A percentile compares a stretch with the other conserved stretches of the same genome.
These are phyloP conservation scores for Drosophila emarginata DNA, from an alignment of 2,888 invertebrate species.

Conservation along the genomic window DNA sequence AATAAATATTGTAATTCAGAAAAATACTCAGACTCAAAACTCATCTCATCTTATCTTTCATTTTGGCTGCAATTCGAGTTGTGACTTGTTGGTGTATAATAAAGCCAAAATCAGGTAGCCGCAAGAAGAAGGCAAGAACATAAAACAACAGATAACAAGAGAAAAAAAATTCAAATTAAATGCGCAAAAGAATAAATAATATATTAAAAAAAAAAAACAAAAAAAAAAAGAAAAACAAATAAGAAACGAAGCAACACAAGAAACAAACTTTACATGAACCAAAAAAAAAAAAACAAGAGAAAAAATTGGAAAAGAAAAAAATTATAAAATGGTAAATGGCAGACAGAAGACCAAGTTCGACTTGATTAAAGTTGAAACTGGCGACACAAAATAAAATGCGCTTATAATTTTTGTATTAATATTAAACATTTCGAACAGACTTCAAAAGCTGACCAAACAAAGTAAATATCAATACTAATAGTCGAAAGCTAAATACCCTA, in stretches of 20 bases:
- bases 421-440: slow-evolving; percentile 50
- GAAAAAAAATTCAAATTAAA: slow-evolving; percentile 53
- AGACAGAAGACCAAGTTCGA: slow-evolving; percentile 24
- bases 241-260: slow-evolving; percentile 1
- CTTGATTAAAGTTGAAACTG: slow-evolving; percentile 62
- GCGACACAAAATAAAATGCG: slow-evolving; percentile 64
- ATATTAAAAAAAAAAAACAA: slow-evolving; percentile 38
- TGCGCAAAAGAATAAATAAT: slow-evolving; percentile 64
- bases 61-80: slow-evolving; percentile 6
- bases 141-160: slow-evolving; percentile 33
- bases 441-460: slow-evolving; percentile 21
- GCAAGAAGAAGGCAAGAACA: slow-evolving; percentile 28
- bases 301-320: slow-evolving; percentile 27
- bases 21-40: not conserved
- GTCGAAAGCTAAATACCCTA: not conserved
- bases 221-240: slow-evolving; percentile 8
- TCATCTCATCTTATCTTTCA: not conserved
- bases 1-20: not conserved
- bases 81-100: slow-evolving; percentile 24
- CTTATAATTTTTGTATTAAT: slow-evolving; percentile 53
- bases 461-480: slow-evolving; percentile 5
- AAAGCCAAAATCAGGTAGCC: slow-evolving; percentile 53
- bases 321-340: slow-evolving; percentile 12
- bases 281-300: slow-evolving; percentile 59
- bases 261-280: slow-evolving; percentile 18